phyloP scores from a whole-genome alignment of 1,140 invertebrate genomes.

The Plodia interpunctella region DNA sequence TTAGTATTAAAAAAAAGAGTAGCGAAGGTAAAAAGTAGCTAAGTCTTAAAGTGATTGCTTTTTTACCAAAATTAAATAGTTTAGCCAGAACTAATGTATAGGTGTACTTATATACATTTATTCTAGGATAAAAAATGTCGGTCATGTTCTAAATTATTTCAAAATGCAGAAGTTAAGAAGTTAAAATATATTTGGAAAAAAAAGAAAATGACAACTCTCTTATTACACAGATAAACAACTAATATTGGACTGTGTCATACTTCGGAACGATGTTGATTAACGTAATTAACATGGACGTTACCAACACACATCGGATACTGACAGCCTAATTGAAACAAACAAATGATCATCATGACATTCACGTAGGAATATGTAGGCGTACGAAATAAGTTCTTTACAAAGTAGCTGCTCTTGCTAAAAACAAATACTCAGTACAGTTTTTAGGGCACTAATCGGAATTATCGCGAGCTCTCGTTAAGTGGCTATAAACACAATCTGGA shows the following conservation, averaged over 20 bases:
- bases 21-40: too few species aligned
- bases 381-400: conserved; percentile 35
- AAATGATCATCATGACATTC: background rate
- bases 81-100: too few species aligned
- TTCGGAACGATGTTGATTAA: background rate
- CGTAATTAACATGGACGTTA: background rate
- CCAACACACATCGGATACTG: conserved; percentile 9
- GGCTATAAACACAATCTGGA: conserved; percentile 72
- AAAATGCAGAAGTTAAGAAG: too few species aligned
- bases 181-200: too few species aligned
- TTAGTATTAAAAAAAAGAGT: background rate
- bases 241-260: background rate
- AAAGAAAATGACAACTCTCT: too few species aligned
- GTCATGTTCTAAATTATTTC: too few species aligned
- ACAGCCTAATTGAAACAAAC: background rate
- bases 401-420: conserved; percentile 68
- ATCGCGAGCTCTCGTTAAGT: conserved; percentile 67
- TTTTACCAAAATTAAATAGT: too few species aligned
- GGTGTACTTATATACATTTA: too few species aligned
- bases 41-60: background rate
- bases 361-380: background rate
- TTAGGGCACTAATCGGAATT: conserved; percentile 70
- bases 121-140: too few species aligned
- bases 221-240: too few species aligned
- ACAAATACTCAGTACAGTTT: conserved; percentile 58